A percentile compares a stretch with the other conserved stretches of the same genome.
Conservation (phyloP, 2,888 invertebrate species). For the Drosophila anomelani region DNA sequence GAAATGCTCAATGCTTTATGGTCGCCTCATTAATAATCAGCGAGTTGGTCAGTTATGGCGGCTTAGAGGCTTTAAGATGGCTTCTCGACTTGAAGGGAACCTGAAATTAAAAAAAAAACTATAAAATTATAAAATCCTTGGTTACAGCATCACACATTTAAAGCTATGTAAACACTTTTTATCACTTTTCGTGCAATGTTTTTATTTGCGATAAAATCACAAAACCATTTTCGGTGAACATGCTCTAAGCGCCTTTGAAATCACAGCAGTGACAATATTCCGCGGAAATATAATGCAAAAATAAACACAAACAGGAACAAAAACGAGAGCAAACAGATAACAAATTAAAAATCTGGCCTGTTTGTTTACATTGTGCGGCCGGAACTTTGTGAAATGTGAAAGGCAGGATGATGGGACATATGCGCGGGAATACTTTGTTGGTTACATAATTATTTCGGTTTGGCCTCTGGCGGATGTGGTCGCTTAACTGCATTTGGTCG, state of each 20-base stretch:
- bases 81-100: neutral
- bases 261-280: conserved; percentile 31
- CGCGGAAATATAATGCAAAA: conserved; percentile 17
- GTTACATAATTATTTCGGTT: conserved; percentile 72
- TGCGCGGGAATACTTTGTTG: conserved; percentile 55
- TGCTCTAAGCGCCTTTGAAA: conserved; percentile 33
- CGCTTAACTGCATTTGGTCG: conserved; percentile 60
- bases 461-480: conserved; percentile 58
- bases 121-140: neutral
- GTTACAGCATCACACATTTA: too few species aligned
- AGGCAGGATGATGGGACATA: conserved; percentile 29
- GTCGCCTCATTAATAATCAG: conserved; percentile 38
- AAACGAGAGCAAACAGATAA: conserved; percentile 34
- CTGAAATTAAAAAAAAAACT: too few species aligned
- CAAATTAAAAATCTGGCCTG: conserved; percentile 41
- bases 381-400: conserved; percentile 21
- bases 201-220: conserved; percentile 21
- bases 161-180: neutral
- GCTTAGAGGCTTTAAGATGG: conserved; percentile 11
- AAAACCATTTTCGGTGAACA: conserved; percentile 11
- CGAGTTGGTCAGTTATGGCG: neutral
- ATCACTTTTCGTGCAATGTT: neutral
- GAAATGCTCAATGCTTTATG: conserved; percentile 25
- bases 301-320: conserved; percentile 5
- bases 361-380: conserved; percentile 37